Evolutionary conservation across 2,888 invertebrate genomes (phyloP).

Genomic region (Cylloceria caligata): DNA sequence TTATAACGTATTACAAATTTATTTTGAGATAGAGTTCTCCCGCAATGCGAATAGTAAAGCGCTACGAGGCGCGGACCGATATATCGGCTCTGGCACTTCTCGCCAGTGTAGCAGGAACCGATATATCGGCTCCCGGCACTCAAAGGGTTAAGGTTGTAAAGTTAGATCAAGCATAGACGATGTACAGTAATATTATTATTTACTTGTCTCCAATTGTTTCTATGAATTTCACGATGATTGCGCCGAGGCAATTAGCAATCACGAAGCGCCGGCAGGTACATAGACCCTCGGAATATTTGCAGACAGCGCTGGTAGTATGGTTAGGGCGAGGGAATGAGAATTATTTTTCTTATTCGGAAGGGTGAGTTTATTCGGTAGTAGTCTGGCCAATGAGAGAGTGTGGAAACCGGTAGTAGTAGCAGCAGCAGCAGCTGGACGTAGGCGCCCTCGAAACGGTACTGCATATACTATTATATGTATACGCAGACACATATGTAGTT

Average conservation of each 20-base stretch:
- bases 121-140: too few species aligned
- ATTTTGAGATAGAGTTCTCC: too few species aligned
- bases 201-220: slow-evolving; percentile 54
- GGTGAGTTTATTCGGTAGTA: slow-evolving; percentile 56
- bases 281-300: slow-evolving; percentile 42
- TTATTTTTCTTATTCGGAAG: slow-evolving; percentile 58
- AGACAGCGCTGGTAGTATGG: slow-evolving; percentile 27
- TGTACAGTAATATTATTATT: background rate
- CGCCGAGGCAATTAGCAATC: slow-evolving; percentile 54
- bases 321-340: slow-evolving; percentile 56
- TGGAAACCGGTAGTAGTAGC: slow-evolving; percentile 77
- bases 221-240: slow-evolving; percentile 60
- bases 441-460: slow-evolving; percentile 75
- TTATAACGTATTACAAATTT: too few species aligned
- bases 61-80: too few species aligned
- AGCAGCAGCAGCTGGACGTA: slow-evolving; percentile 63
- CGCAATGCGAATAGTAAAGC: too few species aligned
- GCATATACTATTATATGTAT: slow-evolving; percentile 44
- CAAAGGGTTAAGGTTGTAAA: too few species aligned
- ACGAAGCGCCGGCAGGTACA: slow-evolving; percentile 34
- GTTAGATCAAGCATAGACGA: background rate
- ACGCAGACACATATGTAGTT: slow-evolving; percentile 16
- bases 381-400: slow-evolving; percentile 76
- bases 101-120: too few species aligned
- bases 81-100: too few species aligned